Evolutionary conservation across 1,140 invertebrate genomes (phyloP).

Genomic region (Proales similis): DNA sequence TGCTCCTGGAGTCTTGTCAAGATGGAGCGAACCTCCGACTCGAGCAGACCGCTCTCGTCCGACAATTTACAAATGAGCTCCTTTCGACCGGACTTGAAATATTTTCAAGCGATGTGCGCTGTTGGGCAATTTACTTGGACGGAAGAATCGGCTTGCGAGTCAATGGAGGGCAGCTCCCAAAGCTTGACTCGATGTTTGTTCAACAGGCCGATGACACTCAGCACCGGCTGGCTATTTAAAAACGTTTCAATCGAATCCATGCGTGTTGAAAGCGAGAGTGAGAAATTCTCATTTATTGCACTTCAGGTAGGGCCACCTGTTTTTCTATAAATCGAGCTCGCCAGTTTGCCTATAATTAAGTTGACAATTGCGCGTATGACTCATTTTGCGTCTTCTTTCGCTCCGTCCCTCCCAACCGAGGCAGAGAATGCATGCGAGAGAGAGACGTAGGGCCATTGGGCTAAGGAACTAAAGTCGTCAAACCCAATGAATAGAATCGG

Average conservation of each 20-base stretch:
- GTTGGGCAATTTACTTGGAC: not conserved
- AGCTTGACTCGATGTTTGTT: slow-evolving; percentile 1
- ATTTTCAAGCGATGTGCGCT: not conserved
- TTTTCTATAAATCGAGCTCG: too few species aligned
- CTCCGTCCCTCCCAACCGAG: too few species aligned
- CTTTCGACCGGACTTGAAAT: not conserved
- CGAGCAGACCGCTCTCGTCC: slow-evolving; percentile 14
- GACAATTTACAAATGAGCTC: slow-evolving; percentile 5
- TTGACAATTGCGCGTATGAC: too few species aligned
- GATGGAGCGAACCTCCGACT: not conserved
- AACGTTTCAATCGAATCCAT: not conserved
- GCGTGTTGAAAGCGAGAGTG: too few species aligned
- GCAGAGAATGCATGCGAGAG: too few species aligned
- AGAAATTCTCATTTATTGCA: too few species aligned
- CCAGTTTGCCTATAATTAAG: too few species aligned
- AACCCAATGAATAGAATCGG: too few species aligned
- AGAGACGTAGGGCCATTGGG: too few species aligned
- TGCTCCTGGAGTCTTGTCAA: slow-evolving; percentile 10
- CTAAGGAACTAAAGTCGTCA: too few species aligned
- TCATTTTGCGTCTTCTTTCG: too few species aligned
- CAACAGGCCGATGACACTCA: not conserved
- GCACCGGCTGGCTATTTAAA: not conserved
- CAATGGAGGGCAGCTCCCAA: not conserved
- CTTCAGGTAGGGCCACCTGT: too few species aligned
- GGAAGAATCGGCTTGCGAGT: not conserved